Evolutionary conservation across 2,888 invertebrate species (phyloP).

Genomic region (Oligia latruncula): DNA sequence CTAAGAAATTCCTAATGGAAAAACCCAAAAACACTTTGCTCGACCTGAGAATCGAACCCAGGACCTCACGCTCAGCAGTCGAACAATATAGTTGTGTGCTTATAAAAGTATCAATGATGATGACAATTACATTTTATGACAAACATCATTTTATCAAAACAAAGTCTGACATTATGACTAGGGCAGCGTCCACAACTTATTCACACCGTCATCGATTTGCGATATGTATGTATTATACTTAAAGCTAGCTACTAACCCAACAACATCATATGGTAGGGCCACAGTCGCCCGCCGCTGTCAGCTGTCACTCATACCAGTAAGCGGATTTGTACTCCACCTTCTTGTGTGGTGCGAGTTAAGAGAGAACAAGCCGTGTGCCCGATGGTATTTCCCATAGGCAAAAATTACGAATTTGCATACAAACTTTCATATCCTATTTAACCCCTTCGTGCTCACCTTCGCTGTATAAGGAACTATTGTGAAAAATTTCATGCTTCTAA

Average conservation of each 20-base stretch:
- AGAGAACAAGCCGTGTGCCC: not conserved
- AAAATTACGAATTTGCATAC: not conserved
- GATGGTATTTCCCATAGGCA: not conserved
- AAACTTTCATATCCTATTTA: not conserved
- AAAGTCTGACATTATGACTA: no score
- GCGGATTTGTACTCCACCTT: slow-evolving; percentile 78
- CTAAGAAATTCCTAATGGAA: not conserved
- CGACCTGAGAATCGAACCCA: not conserved
- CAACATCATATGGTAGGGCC: slow-evolving; percentile 52
- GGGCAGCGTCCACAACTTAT: not conserved
- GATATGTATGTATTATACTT: slow-evolving; percentile 31
- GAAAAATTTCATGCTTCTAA: not conserved
- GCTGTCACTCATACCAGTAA: slow-evolving; percentile 80
- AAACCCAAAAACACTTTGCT: not conserved
- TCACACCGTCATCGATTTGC: slow-evolving; percentile 17
- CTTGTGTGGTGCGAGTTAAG: slow-evolving; percentile 25
- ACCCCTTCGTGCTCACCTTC: not conserved
- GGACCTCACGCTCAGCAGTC: not conserved
- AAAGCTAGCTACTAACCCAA: slow-evolving; percentile 46
- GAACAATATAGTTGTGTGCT: not conserved
- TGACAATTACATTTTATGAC: not conserved
- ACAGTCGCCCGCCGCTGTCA: slow-evolving; percentile 75
- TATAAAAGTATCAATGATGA: not conserved
- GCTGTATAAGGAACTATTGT: not conserved
- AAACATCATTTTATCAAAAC: no score